Evolutionary conservation across 2,888 invertebrate species (phyloP).

Genomic region (Pammene fasciana): DNA sequence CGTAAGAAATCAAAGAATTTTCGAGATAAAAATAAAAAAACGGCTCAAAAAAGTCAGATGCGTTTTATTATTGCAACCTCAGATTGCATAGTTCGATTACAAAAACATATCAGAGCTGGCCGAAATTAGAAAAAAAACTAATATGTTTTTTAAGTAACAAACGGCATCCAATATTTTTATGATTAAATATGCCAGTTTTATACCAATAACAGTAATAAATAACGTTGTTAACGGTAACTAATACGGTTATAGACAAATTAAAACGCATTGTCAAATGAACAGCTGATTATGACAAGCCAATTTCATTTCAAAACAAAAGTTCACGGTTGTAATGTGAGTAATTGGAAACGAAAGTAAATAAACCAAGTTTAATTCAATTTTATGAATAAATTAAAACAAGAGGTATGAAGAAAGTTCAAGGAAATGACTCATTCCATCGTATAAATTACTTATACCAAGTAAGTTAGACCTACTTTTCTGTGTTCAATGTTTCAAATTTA

Average conservation of each 20-base stretch:
- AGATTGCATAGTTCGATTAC: background rate
- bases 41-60: background rate
- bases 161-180: no score
- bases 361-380: background rate
- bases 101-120: background rate
- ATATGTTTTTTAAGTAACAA: no score
- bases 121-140: background rate
- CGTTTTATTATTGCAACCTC: background rate
- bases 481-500: background rate
- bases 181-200: no score
- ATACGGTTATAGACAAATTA: no score
- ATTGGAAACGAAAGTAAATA: background rate
- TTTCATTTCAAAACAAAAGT: background rate
- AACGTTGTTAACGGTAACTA: no score
- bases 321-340: background rate
- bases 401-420: conserved; percentile 83
- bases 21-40: background rate
- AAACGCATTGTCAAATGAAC: background rate
- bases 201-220: no score
- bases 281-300: background rate
- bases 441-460: conserved; percentile 89
- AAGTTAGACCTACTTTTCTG: conserved; percentile 44
- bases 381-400: conserved; percentile 41
- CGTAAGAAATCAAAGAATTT: no score
- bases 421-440: conserved; percentile 86